Base-by-base conservation (phyloP, 2,888 invertebrate genomes). In the Esperia sulphurella region DNA sequence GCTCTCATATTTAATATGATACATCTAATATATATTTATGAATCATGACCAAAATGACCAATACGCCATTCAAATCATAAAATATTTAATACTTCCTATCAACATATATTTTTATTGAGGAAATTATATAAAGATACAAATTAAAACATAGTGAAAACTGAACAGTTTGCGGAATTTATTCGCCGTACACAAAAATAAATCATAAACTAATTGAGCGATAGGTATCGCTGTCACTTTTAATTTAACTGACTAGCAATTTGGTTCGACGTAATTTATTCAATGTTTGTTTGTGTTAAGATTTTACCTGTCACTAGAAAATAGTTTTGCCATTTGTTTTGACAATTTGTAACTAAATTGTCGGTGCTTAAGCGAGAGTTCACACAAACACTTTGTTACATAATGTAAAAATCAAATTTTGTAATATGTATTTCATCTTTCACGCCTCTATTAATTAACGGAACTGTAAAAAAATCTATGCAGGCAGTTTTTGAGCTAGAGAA, bases 211-310 rank as follows among this genome's bases (percentile, higher is more conserved):
- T 52, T 54, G 51, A 62, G 46, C 45, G 30, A 45, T 45, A 41
- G 33, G 39, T 44, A 48, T 14, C 40, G 41, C 41, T 33, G 48
- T 54, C 50, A 49, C 47, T 54, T 59, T 55, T 50, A 55, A 57
- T 51, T 61, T 51, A 53, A 63, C 57, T 57, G 53, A 53, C 54
- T 54, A 49, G 49, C 51, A 46, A 55, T 53, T 49, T 49, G n/a
- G 39, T 21, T 43, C 30, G 41, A 29, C 52, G 48, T 46, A 49
- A 43, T 59, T 58, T 50, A 57, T 48, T 52, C 42, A 44, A 39
- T 41, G 21, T 43, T 43, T 41, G 21, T 43, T 43, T 39, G 31
- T 41, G 10, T n/a, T n/a, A 13, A 50, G 51, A 52, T 59, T 28
- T 55, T 63, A 65, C 65, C 64, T 59, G 29, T n/a, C 9, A 6